Evolutionary conservation across 2,888 invertebrate genomes (phyloP).

Genomic region (Arrhopalites spinosus): DNA sequence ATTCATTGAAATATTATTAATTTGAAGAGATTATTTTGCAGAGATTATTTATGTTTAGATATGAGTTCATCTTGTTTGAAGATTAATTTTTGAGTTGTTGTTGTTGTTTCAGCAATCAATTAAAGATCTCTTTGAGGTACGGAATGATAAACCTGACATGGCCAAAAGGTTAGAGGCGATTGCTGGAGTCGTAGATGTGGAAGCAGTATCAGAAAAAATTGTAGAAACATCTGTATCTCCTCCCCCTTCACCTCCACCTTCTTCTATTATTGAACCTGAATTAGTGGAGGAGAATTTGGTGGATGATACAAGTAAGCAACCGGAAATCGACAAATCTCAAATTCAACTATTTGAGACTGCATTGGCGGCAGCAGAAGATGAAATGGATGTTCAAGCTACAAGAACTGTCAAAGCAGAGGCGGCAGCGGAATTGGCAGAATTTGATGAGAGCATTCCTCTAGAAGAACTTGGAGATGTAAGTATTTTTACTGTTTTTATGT

Average conservation of each 20-base stretch:
- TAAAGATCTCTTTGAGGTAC: slow-evolving; percentile 85
- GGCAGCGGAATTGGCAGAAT: slow-evolving; percentile 87
- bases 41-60: background rate
- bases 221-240: background rate
- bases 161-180: slow-evolving; percentile 59
- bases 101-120: slow-evolving; percentile 74
- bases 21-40: background rate
- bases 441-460: slow-evolving; percentile 91
- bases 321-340: slow-evolving; percentile 29
- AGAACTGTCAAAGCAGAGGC: slow-evolving; percentile 87
- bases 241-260: too few relatives aligned
- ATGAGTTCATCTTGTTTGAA: background rate
- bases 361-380: slow-evolving; percentile 91
- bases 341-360: slow-evolving; percentile 68
- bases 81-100: slow-evolving; percentile 25
- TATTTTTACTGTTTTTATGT: background rate
- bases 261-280: too few relatives aligned
- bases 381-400: slow-evolving; percentile 90
- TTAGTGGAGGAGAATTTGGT: background rate
- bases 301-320: background rate
- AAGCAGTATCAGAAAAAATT: background rate
- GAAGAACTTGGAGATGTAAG: slow-evolving; percentile 60
- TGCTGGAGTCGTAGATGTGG: background rate
- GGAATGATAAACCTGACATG: slow-evolving; percentile 68
- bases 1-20: background rate